These are phyloP conservation scores for Adineta ricciae DNA, from an alignment of 2,888 invertebrate genomes.

Conservation along the genomic window DNA sequence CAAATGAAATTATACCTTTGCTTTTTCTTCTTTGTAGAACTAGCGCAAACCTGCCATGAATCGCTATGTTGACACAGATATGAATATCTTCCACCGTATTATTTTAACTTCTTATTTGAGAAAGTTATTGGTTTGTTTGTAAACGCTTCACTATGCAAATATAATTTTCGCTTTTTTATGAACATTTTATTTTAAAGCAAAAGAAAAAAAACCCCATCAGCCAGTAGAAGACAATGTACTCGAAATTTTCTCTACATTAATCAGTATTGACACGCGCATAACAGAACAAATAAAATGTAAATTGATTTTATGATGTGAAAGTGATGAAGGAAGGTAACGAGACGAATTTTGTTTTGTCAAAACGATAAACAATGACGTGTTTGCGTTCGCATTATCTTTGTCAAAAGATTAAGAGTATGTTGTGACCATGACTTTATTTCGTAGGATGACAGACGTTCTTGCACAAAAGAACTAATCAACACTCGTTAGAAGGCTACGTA, in stretches of 20 bases:
- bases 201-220: no score
- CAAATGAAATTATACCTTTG: not conserved
- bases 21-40: not conserved
- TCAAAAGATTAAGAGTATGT: no score
- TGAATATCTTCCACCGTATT: not conserved
- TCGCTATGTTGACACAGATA: not conserved
- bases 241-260: not conserved
- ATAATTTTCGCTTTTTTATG: not conserved
- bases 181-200: not conserved
- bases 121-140: not conserved
- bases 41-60: not conserved
- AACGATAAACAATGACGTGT: no score
- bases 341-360: no score
- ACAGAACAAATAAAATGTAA: not conserved
- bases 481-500: no score
- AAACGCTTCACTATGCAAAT: not conserved
- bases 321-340: no score
- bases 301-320: not conserved
- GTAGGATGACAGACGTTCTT: no score
- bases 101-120: not conserved
- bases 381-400: no score
- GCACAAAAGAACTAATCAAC: no score
- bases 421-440: no score
- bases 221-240: no score
- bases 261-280: no score